phyloP scores from a whole-genome alignment of 2,888 invertebrate species.

The Monoplex corrugatus region DNA sequence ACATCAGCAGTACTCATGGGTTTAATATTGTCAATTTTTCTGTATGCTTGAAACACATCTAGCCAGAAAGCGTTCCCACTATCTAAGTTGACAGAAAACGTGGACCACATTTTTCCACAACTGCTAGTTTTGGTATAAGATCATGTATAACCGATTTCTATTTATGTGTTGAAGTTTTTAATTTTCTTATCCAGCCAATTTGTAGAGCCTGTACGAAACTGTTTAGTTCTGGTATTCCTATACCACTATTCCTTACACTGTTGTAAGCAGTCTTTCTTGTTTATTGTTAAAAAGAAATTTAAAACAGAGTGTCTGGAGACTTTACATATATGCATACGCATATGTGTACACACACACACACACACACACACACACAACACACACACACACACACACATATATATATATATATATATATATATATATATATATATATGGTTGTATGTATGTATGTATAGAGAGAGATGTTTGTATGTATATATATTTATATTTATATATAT shows the following conservation, averaged over 20 bases:
- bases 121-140: too few relatives aligned
- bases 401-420: background rate
- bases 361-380: slow-evolving; percentile 23
- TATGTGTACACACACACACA: slow-evolving; percentile 1
- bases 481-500: background rate
- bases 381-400: slow-evolving; percentile 13
- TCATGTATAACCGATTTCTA: too few relatives aligned
- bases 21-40: too few relatives aligned
- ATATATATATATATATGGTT: background rate
- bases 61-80: too few relatives aligned
- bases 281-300: background rate
- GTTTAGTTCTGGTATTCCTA: too few relatives aligned
- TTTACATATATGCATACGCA: background rate
- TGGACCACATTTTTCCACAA: too few relatives aligned
- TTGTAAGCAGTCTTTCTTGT: background rate
- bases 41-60: too few relatives aligned
- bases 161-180: too few relatives aligned
- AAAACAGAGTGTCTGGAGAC: background rate
- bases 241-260: background rate
- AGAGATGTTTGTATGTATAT: background rate
- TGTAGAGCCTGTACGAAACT: background rate
- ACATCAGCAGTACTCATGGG: too few relatives aligned
- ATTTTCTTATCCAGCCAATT: background rate
- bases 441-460: background rate
- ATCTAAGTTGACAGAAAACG: too few relatives aligned